A percentile compares a stretch with the other conserved stretches of the same genome.
These are phyloP conservation scores for Rhabdornis inornatus DNA, from an alignment of 2,113 vertebrate species.

Conservation along the genomic window DNA sequence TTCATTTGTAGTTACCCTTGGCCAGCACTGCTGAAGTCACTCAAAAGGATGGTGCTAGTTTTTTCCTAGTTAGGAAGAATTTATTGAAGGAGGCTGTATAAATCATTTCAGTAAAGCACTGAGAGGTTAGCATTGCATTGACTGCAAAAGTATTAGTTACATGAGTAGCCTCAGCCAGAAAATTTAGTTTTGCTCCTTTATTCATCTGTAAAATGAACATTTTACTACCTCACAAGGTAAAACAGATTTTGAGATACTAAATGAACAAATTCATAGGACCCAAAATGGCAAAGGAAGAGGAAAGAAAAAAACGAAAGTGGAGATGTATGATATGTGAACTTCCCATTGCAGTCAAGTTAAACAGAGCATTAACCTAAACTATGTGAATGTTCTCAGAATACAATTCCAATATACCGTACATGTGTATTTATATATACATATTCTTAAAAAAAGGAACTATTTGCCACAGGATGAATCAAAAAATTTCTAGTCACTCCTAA, in stretches of 20 bases:
- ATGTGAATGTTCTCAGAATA: rapidly evolving
- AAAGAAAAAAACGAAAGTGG: not conserved
- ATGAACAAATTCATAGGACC: not conserved
- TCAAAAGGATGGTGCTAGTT: not conserved
- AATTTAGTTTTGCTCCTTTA: not conserved
- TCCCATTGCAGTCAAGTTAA: not conserved
- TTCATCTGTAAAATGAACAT: not conserved
- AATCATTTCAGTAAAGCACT: not conserved
- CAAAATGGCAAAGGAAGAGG: not conserved
- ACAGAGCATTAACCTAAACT: not conserved
- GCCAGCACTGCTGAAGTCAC: not conserved
- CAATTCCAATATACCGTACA: not conserved
- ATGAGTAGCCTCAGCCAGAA: not conserved
- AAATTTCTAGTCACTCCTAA: not conserved
- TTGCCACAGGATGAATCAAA: not conserved
- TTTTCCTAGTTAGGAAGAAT: not conserved
- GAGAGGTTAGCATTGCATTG: not conserved
- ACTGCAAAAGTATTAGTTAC: not conserved
- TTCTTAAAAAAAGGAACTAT: not conserved
- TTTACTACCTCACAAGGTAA: not conserved
- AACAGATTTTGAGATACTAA: not conserved
- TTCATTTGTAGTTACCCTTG: not conserved
- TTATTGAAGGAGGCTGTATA: not conserved
- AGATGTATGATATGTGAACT: not conserved
- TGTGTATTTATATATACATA: not conserved